Percentiles rank a stretch among this genome's conserved stretches.
Conservation (phyloP, 2,797 vertebrate genomes). For the Erpetoichthys calabaricus region DNA sequence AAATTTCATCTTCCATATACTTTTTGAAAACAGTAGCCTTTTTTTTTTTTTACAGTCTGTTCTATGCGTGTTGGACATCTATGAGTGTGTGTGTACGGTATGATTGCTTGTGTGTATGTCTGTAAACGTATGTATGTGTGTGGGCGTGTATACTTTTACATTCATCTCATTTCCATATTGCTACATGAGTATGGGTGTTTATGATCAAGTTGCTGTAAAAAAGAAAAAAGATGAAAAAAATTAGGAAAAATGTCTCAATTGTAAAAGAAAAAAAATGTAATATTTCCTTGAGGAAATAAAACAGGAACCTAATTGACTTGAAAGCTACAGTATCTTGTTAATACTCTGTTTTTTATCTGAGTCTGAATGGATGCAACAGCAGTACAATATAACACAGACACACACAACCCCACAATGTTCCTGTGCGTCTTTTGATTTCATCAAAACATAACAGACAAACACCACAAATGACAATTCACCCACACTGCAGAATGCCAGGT, state of each 20-base stretch:
- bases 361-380: not conserved
- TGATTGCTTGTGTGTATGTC: conserved; percentile 9
- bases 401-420: no score
- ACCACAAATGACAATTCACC: no score
- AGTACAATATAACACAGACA: not conserved
- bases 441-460: no score
- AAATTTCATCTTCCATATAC: conserved; percentile 21
- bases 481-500: no score
- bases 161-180: conserved; percentile 22
- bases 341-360: not conserved
- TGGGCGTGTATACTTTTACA: conserved; percentile 9
- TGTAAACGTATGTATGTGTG: conserved; percentile 12
- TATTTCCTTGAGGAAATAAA: conserved; percentile 18
- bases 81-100: not conserved
- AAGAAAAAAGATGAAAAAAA: conserved; percentile 18
- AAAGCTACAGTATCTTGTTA: conserved; percentile 29
- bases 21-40: conserved; percentile 17
- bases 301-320: conserved; percentile 8
- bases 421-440: no score
- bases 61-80: not conserved
- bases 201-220: conserved; percentile 18
- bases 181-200: conserved; percentile 24
- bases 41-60: conserved; percentile 2
- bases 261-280: conserved; percentile 23
- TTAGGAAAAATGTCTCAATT: not conserved